Base-by-base conservation (phyloP, 2,113 vertebrate species). In the Nothobranchius kuhntae region DNA sequence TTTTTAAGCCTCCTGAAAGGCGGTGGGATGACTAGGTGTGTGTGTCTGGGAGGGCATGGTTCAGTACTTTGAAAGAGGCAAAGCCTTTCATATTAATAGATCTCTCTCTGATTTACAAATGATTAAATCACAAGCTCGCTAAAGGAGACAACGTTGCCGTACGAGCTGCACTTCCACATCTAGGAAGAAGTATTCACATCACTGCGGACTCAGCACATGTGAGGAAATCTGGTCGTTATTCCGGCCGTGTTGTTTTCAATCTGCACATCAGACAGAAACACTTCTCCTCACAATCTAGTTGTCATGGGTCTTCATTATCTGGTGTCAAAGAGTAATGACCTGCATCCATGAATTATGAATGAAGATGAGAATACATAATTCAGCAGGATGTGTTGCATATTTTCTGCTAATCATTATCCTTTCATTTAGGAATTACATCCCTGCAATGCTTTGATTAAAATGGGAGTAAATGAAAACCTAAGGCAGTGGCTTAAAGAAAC, bases 361-460 rank as follows among this genome's bases (percentile, higher is more conserved):
- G 75, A 86, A 61, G 50, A 76, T 57, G 60, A 55, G 63, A 78
- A 89, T 91, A 80, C 78, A 91, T 91, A 80, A 89, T 90, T 89
- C 86, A 88, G 61, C 0, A 0, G 53, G 74, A 85, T 83, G 87
- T 83, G 63, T 75, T 89, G 83, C 75, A 91, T 88, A 90, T 90
- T 87, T 92, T 84, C 90, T 89, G 86, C 62, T 86, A 85, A 90
- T 89, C 64, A 85, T 87, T 86, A 86, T 67, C 77, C 74, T 80
- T 81, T 86, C 73, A 79, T 88, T 89, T 82, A 77, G 38, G 61
- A 82, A 81, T 84, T 52, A 80, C 68, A 65, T 70, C 11, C 40
- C 55, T 76, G 67, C 73, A 74, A 67, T 56, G 79, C 42, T 62
- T 40, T 52, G 7, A 59, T 71, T 57, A 67, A 77, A 60, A 80